Conservation (phyloP, 2,797 vertebrate genomes). For the Galagoides demidoff region DNA sequence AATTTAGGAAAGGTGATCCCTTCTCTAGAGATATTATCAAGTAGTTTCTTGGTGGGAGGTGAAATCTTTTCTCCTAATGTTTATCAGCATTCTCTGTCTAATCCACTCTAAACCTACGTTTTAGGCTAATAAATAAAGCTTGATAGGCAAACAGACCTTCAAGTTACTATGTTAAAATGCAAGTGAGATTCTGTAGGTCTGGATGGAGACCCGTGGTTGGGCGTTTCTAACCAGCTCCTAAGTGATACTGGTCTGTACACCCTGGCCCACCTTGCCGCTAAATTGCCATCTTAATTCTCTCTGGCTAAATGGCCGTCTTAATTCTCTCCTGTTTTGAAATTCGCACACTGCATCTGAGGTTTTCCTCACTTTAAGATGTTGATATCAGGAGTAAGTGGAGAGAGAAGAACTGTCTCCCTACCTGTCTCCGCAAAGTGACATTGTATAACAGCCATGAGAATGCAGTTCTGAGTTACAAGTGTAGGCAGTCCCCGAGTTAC, state of each 20-base stretch:
- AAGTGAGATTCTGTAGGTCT: background rate
- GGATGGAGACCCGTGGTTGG: no score
- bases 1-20: background rate
- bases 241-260: background rate
- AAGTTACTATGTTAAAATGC: slow-evolving; percentile 27
- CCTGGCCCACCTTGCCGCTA: background rate
- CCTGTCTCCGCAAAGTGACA: background rate
- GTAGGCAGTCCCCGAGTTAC: no score
- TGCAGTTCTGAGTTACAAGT: background rate
- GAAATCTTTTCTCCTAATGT: background rate
- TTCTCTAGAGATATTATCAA: background rate
- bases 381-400: background rate
- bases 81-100: background rate
- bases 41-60: background rate
- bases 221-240: background rate
- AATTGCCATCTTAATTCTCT: background rate
- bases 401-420: background rate
- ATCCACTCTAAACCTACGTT: background rate
- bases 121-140: background rate
- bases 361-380: background rate
- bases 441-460: background rate
- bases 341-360: background rate
- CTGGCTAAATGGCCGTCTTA: background rate
- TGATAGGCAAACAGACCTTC: background rate
- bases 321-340: slow-evolving; percentile 9